These are phyloP conservation scores for Anticlea derivata DNA, from an alignment of 2,888 invertebrate species.

Conservation along the genomic window DNA sequence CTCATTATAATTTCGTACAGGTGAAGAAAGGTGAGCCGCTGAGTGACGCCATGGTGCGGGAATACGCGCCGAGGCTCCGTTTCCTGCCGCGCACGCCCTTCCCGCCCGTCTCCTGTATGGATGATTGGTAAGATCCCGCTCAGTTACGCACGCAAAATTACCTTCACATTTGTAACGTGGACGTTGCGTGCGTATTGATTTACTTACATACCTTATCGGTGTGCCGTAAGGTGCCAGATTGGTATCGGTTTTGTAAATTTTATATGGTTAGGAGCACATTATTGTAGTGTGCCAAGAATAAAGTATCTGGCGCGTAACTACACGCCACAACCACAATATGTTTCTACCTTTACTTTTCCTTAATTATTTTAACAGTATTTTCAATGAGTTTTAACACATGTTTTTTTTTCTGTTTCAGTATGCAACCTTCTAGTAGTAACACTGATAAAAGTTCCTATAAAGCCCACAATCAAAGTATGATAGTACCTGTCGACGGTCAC, in stretches of 20 bases:
- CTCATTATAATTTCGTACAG: conserved; percentile 45
- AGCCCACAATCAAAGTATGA: conserved; percentile 71
- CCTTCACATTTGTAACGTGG: no score
- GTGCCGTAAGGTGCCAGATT: no score
- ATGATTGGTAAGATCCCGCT: conserved; percentile 72
- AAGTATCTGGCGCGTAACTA: no score
- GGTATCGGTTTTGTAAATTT: no score
- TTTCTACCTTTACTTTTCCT: no score
- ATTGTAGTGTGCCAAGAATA: no score
- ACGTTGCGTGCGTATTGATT: no score
- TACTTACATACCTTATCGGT: no score
- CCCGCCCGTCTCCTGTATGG: conserved; percentile 49
- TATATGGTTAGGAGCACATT: no score
- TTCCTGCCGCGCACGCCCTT: conserved; percentile 66
- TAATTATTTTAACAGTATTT: no score
- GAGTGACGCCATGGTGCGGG: conserved; percentile 68
- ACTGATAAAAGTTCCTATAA: conserved; percentile 78
- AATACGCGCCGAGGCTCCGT: conserved; percentile 68
- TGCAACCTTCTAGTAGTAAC: conserved; percentile 78
- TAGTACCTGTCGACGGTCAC: conserved; percentile 82
- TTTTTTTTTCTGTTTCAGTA: conserved; percentile 55
- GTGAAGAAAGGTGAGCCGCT: conserved; percentile 69
- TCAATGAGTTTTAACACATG: background rate
- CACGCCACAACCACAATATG: no score
- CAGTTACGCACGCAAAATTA: no score